Evolutionary conservation across 2,888 invertebrate species (phyloP), one percentile per base, ranked within the genome.

Genomic region (Sialis fuliginosa): DNA sequence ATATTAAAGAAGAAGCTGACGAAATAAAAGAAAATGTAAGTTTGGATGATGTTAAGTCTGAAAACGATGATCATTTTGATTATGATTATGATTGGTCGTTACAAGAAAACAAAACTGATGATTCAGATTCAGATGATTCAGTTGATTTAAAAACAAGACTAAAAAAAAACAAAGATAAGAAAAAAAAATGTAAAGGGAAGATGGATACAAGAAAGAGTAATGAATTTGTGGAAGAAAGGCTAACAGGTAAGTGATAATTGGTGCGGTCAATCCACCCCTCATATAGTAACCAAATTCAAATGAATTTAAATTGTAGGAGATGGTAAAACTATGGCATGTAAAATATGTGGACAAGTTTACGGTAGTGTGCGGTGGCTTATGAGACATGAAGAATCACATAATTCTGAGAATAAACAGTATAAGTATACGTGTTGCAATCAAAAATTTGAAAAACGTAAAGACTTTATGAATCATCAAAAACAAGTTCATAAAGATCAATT

Each of bases 401-500:
- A 46, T 30, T 6, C 34, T 22, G 22, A 22, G 22, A 22, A 22
- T 22, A 12, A 34, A 37, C 2, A 42, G 1, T 58, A 60, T 33
- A 63, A 60, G 12, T 66, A 68, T 45, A 58, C 59, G 8, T 59
- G 61, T 44, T 68, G 68, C 47, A 59, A 58, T 41, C 48, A 56
- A 30, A 60, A 59, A 49, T 70, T 69, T 52, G 52, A 56, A 34
- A 60, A 58, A 22, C 60, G 61, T 33, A 54, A 58, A 10, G 62
- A 61, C 32, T 62, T 62, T 48, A 57, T 60, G 6, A 55, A 55
- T 0, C 69, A 69, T 48, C 63, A 67, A 42, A 57, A 61, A 37
- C 54, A 55, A n/a, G 53, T 54, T 22, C 69, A 69, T 51, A 54
- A 61, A 12, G 64, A 64, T 31, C 55, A 62, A 42, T 54, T 70